Evolutionary conservation across 2,797 vertebrate genomes (phyloP).

Genomic region (Nyctibius grandis): DNA sequence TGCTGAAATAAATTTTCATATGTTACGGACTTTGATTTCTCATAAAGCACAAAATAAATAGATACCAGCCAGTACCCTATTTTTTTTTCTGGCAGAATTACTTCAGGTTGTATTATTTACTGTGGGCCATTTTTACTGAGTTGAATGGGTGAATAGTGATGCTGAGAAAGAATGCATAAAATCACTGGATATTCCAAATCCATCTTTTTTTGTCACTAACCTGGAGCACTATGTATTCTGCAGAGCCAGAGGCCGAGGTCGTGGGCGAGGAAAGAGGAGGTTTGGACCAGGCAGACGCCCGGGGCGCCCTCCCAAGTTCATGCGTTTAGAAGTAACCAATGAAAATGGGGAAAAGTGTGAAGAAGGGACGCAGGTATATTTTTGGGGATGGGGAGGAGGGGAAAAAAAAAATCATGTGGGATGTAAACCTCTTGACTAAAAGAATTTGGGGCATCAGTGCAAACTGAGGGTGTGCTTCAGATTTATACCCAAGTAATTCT

Average conservation of each 20-base stretch:
- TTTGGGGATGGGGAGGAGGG: neutral
- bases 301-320: conserved; percentile 91
- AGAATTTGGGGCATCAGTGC: neutral
- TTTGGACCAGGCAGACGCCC: conserved; percentile 90
- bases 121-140: neutral
- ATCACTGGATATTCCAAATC: neutral
- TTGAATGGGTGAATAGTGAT: neutral
- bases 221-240: conserved; percentile 10
- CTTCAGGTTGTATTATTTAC: neutral
- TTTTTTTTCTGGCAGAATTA: neutral
- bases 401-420: fast-evolving
- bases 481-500: neutral
- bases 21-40: neutral
- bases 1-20: neutral
- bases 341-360: conserved; percentile 79
- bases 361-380: conserved; percentile 84
- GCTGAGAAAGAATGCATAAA: neutral
- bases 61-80: neutral
- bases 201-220: neutral
- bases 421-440: neutral
- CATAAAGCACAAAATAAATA: neutral
- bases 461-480: neutral
- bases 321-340: conserved; percentile 82
- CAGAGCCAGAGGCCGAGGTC: conserved; percentile 89
- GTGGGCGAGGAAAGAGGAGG: conserved; percentile 89